Evolutionary conservation across 2,113 vertebrate species (phyloP).

Genomic region (Dicentrarchus labrax): DNA sequence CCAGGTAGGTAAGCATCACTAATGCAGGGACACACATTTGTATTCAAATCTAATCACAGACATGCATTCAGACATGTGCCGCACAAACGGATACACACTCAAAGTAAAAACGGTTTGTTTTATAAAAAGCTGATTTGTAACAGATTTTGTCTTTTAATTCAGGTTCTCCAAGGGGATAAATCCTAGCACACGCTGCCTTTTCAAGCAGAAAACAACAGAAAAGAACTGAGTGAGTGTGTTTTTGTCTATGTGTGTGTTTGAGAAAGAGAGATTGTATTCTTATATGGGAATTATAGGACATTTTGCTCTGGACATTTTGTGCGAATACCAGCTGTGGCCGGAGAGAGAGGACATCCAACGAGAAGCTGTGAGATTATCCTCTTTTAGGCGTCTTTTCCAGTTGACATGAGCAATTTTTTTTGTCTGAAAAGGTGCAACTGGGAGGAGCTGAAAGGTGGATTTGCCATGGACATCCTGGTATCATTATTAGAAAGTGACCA

Average conservation of each 20-base stretch:
- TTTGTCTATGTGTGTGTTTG: constrained; percentile 47
- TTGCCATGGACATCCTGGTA: constrained; percentile 12
- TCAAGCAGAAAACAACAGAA: constrained; percentile 56
- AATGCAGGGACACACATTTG: constrained; percentile 16
- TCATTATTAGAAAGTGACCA: constrained; percentile 11
- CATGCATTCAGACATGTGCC: background rate
- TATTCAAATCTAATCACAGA: background rate
- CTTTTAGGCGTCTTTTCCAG: constrained; percentile 36
- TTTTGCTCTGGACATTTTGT: constrained; percentile 51
- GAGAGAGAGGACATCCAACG: constrained; percentile 36
- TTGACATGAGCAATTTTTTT: constrained; percentile 14
- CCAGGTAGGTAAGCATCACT: constrained; percentile 95
- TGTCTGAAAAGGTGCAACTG: constrained; percentile 29
- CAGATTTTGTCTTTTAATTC: constrained; percentile 69
- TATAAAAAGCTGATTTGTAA: constrained; percentile 44
- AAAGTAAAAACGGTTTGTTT: constrained; percentile 1
- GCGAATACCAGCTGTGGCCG: constrained; percentile 20
- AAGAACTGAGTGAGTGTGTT: constrained; percentile 64
- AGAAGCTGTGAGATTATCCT: constrained; percentile 48
- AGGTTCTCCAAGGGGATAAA: constrained; percentile 98
- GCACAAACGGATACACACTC: background rate
- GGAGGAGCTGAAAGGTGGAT: constrained; percentile 33
- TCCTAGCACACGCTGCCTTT: constrained; percentile 84
- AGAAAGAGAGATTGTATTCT: constrained; percentile 57
- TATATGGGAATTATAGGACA: constrained; percentile 65